A percentile compares a stretch with the other conserved stretches of the same genome.
Evolutionary conservation across 1,140 invertebrate genomes (phyloP).

Genomic region (Cotesia glomerata): DNA sequence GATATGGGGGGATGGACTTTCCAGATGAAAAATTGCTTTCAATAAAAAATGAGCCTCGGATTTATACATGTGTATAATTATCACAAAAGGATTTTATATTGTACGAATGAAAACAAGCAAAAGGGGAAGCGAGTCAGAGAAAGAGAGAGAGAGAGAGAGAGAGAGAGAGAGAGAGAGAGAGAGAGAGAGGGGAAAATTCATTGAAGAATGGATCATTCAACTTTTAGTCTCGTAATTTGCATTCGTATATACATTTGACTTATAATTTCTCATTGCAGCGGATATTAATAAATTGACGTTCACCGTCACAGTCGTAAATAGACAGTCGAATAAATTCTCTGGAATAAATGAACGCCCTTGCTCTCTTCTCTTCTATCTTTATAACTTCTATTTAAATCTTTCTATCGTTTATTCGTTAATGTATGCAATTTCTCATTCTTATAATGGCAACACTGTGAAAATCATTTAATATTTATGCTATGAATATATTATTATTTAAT

Average conservation of each 20-base stretch:
- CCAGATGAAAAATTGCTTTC: slow-evolving; percentile 9
- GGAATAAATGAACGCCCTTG: background rate
- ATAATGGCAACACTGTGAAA: background rate
- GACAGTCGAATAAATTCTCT: background rate
- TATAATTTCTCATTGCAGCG: background rate
- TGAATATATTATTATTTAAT: too few relatives aligned
- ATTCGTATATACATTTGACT: background rate
- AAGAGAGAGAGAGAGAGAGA: background rate
- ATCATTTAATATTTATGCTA: too few relatives aligned
- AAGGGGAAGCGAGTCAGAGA: too few relatives aligned
- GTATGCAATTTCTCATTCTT: background rate
- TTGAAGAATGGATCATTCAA: slow-evolving; percentile 4
- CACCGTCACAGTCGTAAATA: background rate
- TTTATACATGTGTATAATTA: background rate
- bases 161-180: background rate
- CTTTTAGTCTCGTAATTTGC: background rate
- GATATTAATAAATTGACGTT: slow-evolving; percentile 6
- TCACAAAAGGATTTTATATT: background rate
- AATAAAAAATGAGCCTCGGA: background rate
- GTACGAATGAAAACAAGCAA: background rate
- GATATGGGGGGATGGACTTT: background rate
- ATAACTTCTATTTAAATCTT: slow-evolving; percentile 3
- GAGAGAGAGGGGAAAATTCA: background rate
- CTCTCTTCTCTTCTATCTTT: background rate
- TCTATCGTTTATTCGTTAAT: background rate